phyloP scores from a whole-genome alignment of 1,140 invertebrate species.

The Maniola jurtina region DNA sequence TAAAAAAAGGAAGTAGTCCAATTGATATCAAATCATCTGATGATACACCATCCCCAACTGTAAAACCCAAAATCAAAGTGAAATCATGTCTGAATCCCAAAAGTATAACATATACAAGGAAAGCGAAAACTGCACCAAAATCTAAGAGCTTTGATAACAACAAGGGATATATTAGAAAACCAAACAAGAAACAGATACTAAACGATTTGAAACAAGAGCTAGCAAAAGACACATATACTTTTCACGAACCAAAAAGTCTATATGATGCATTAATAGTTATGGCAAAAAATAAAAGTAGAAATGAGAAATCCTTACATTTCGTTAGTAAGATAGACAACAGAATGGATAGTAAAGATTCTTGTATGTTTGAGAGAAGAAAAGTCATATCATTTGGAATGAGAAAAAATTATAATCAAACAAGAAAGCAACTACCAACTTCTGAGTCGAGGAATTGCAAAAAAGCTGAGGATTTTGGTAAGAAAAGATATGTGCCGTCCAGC shows the following conservation, averaged over 20 bases:
- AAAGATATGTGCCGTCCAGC: constrained; percentile 6
- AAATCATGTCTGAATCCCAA: constrained; percentile 30
- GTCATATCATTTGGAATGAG: constrained; percentile 22
- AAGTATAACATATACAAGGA: constrained; percentile 10
- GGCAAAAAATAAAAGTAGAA: constrained; percentile 45
- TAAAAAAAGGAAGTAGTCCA: not conserved
- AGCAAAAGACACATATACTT: constrained; percentile 24
- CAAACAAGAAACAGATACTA: constrained; percentile 40
- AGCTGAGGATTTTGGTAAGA: not conserved
- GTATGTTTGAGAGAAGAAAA: constrained; percentile 23
- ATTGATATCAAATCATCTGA: constrained; percentile 1
- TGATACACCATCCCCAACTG: not conserved
- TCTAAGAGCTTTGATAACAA: constrained; percentile 23
- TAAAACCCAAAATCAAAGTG: constrained; percentile 23
- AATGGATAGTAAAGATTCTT: constrained; percentile 2
- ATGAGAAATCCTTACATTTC: constrained; percentile 18
- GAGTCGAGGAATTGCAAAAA: not conserved
- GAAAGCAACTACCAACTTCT: not conserved
- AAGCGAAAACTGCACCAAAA: constrained; percentile 14
- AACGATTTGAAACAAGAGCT: constrained; percentile 49
- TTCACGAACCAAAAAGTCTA: constrained; percentile 46
- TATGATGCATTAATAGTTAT: constrained; percentile 49
- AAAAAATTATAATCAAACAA: constrained; percentile 12
- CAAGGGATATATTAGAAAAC: constrained; percentile 29
- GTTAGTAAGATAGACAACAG: not conserved